Conservation (phyloP, 2,888 invertebrate genomes). For the Drosophila affinis region DNA sequence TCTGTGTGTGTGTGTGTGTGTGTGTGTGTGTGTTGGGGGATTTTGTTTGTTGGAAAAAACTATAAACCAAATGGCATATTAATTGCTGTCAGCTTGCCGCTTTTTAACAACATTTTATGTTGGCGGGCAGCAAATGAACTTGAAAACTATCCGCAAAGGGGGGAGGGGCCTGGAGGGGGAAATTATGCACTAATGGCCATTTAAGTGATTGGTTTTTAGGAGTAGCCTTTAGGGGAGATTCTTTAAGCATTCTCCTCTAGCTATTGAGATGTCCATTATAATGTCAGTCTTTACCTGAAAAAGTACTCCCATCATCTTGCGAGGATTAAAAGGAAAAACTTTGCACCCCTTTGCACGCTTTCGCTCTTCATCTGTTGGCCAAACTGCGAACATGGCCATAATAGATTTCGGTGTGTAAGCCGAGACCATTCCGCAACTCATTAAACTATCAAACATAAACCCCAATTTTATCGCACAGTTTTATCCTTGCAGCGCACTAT, state of each 20-base stretch:
- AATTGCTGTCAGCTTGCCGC: slow-evolving; percentile 58
- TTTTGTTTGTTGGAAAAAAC: slow-evolving; percentile 2
- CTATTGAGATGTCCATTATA: no score
- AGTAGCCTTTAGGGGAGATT: no score
- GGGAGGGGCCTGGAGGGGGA: not conserved
- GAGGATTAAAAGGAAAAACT: not conserved
- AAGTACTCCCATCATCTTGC: not conserved
- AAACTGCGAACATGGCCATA: not conserved
- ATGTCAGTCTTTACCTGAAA: no score
- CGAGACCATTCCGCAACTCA: slow-evolving; percentile 24
- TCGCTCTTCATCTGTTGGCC: not conserved
- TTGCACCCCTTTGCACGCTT: not conserved
- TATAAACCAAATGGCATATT: slow-evolving; percentile 63
- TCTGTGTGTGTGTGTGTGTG: slow-evolving; percentile 3
- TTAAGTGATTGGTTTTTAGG: slow-evolving; percentile 57
- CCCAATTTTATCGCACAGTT: slow-evolving; percentile 33
- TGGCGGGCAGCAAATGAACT: slow-evolving; percentile 60
- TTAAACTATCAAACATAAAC: slow-evolving; percentile 39
- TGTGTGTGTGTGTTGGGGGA: slow-evolving; percentile 2
- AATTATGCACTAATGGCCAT: slow-evolving; percentile 50
- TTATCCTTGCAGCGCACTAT: slow-evolving; percentile 13
- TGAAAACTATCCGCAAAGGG: slow-evolving; percentile 32
- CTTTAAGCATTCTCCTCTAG: no score
- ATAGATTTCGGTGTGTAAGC: slow-evolving; percentile 22
- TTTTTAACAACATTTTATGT: slow-evolving; percentile 43